phyloP scores from a whole-genome alignment of 2,888 invertebrate species.

The Tetramorium bicarinatum region DNA sequence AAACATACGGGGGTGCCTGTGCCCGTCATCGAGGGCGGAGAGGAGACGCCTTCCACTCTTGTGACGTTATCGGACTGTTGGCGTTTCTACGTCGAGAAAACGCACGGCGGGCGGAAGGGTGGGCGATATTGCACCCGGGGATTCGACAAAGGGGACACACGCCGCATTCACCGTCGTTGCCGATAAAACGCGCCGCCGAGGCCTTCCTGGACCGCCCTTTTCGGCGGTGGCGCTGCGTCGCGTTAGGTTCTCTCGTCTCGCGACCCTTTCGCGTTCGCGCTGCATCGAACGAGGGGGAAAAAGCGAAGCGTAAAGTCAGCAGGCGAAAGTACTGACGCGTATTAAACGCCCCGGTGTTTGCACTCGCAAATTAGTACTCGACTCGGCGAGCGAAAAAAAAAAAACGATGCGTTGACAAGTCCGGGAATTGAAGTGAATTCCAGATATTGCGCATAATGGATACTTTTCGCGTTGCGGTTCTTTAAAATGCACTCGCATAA shows the following conservation, averaged over 20 bases:
- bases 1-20: conserved; percentile 55
- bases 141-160: conserved; percentile 70
- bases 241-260: conserved; percentile 22
- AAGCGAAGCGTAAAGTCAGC: conserved; percentile 47
- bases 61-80: conserved; percentile 71
- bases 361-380: conserved; percentile 47
- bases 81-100: conserved; percentile 39
- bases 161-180: conserved; percentile 68
- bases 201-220: conserved; percentile 68
- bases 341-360: conserved; percentile 46
- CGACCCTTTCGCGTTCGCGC: conserved; percentile 46
- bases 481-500: background rate
- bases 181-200: conserved; percentile 70
- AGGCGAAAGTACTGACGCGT: conserved; percentile 41
- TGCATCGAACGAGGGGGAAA: conserved; percentile 44
- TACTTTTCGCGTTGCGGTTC: background rate
- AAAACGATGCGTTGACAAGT: conserved; percentile 17
- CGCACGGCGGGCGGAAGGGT: conserved; percentile 46
- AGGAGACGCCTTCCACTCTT: conserved; percentile 66
- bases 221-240: conserved; percentile 34
- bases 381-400: conserved; percentile 9
- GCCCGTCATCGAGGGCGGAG: conserved; percentile 57
- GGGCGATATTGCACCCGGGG: conserved; percentile 71
- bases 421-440: conserved; percentile 9
- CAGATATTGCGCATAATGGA: background rate